Evolutionary conservation across 2,113 vertebrate genomes (phyloP).

Genomic region (Grammomys dolichurus): DNA sequence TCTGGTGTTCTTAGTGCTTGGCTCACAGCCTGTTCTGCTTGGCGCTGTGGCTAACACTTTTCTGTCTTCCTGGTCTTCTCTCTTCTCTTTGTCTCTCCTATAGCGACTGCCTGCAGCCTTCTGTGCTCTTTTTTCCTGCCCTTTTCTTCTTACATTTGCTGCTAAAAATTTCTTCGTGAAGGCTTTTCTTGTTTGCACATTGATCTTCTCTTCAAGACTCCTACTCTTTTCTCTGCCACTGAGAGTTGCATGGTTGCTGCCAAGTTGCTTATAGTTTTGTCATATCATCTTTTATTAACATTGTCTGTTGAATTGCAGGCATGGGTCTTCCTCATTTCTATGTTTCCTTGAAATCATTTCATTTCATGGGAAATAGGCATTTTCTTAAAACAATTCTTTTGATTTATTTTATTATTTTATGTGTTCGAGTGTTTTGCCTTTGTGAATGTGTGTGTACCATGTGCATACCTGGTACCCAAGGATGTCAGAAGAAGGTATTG

Average conservation of each 20-base stretch:
- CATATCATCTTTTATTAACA: neutral
- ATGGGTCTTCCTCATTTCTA: neutral
- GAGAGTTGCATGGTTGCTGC: neutral
- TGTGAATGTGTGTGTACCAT: neutral
- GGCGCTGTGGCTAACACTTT: neutral
- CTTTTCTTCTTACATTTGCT: neutral
- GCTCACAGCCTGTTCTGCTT: neutral
- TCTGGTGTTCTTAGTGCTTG: neutral
- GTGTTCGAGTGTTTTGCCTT: neutral
- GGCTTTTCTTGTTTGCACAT: neutral
- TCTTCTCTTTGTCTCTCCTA: neutral
- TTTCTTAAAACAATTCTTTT: neutral
- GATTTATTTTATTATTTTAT: neutral
- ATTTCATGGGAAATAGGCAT: neutral
- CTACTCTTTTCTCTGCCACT: neutral
- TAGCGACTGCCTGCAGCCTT: neutral
- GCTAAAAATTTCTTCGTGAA: neutral
- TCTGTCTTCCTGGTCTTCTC: neutral
- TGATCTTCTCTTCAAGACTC: neutral
- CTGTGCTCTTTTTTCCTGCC: neutral
- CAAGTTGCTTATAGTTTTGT: neutral
- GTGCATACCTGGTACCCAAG: neutral
- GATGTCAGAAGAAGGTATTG: neutral
- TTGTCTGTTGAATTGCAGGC: neutral
- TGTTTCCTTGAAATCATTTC: neutral